Evolutionary conservation across 2,113 vertebrate genomes (phyloP), one percentile per base, ranked within the genome.

Genomic region (Amblyornis subalaris): DNA sequence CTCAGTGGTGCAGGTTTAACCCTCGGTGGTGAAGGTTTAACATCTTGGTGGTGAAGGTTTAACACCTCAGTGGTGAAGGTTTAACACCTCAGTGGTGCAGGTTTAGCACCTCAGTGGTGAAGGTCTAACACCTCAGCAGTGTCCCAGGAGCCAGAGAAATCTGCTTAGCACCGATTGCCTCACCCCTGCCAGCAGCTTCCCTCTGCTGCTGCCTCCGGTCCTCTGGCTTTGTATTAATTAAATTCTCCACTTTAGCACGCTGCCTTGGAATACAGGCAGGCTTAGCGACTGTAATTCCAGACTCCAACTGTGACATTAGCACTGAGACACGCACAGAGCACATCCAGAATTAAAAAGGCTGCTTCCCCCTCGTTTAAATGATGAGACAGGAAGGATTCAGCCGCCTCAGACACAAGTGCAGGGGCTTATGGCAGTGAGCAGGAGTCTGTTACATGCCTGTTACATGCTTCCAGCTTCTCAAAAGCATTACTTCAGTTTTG

Each of bases 401-500:
- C 74, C 8, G 55, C 88, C 88, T 78, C 84, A 88, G 65, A 54
- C 53, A 82, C 7, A 38, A 74, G 42, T 24, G 42, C 53, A 91
- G 26, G n/a, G 54, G 66, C 31, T 89, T 83, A 79, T 60, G 33
- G 62, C 44, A 60, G 44, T 33, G 42, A 88, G 81, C 70, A 71
- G 35, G 51, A 66, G 48, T 90, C 71, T 70, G 58, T 88, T 95
- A 77, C 29, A 73, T 42, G 90, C 79, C 89, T 93, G 55, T 88
- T 95, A 83, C 6, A 47, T 90, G 73, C 51, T 90, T 88, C 87
- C 85, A 76, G 67, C 87, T 89, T 96, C 66, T 78, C 85, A 93
- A 91, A 93, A 60, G 24, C 42, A 16, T 88, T 93, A 88, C 82
- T 95, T 95, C 90, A 89, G 89, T 97, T 97, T 94, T 90, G 85